phyloP scores from a whole-genome alignment of 2,888 invertebrate genomes.

The Scotopteryx bipunctaria region DNA sequence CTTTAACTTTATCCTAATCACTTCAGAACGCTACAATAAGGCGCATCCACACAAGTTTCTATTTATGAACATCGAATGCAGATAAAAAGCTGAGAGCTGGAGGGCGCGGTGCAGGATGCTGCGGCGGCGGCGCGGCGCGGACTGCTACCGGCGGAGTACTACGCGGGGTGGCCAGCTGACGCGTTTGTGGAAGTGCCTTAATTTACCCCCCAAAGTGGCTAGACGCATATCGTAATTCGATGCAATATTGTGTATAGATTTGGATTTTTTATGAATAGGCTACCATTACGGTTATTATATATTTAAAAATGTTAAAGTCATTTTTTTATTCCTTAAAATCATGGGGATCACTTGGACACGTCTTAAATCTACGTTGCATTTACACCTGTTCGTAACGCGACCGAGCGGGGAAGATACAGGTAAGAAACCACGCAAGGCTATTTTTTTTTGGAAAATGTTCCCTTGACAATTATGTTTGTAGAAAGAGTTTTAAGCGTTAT shows the following conservation, averaged over 20 bases:
- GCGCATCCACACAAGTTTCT: slow-evolving; percentile 38
- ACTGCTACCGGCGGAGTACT: slow-evolving; percentile 12
- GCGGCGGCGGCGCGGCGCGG: slow-evolving; percentile 20
- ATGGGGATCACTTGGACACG: no score
- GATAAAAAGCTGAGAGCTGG: slow-evolving; percentile 25
- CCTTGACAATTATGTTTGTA: no score
- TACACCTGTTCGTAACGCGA: no score
- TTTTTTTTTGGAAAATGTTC: no score
- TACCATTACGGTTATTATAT: no score
- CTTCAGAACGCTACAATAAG: slow-evolving; percentile 45
- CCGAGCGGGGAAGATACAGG: no score
- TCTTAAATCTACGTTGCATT: no score
- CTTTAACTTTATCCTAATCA: slow-evolving; percentile 37
- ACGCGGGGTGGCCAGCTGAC: slow-evolving; percentile 11
- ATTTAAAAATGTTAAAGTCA: no score
- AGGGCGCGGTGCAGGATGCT: slow-evolving; percentile 17
- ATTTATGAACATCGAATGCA: slow-evolving; percentile 36
- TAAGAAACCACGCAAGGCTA: no score
- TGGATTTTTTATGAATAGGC: no score
- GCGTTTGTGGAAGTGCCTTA: not conserved
- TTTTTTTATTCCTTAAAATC: no score
- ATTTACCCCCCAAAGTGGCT: not conserved
- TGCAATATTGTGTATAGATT: not conserved
- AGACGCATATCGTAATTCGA: not conserved
- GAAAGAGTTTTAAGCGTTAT: no score